Conservation (phyloP, 1,140 invertebrate genomes). For the Cotesia typhae region DNA sequence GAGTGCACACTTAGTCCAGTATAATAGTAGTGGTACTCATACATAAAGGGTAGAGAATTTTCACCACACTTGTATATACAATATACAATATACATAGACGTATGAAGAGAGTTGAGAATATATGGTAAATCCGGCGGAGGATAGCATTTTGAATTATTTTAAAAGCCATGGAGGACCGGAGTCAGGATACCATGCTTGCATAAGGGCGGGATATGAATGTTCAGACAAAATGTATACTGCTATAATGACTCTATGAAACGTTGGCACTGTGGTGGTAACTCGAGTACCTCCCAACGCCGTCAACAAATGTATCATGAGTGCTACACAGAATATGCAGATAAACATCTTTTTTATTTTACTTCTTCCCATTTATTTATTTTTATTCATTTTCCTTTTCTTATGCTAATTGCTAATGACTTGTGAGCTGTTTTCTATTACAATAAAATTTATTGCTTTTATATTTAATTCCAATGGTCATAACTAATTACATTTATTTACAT, state of each 20-base stretch:
- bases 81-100: no score
- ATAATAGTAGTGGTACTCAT: background rate
- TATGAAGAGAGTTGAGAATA: background rate
- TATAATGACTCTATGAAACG: conserved; percentile 45
- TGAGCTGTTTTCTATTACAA: no score
- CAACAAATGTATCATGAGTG: conserved; percentile 10
- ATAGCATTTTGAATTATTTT: conserved; percentile 45
- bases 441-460: no score
- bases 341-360: conserved; percentile 16
- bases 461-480: no score
- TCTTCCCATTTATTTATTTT: background rate
- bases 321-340: conserved; percentile 37
- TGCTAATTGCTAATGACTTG: no score
- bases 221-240: conserved; percentile 41
- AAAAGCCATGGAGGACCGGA: conserved; percentile 25
- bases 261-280: conserved; percentile 6
- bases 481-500: no score
- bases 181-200: conserved; percentile 20
- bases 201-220: conserved; percentile 27
- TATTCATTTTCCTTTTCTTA: no score
- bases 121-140: conserved; percentile 24
- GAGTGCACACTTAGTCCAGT: conserved; percentile 24
- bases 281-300: background rate
- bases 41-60: conserved; percentile 27
- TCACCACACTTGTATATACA: conserved; percentile 1